A percentile compares a stretch with the other conserved stretches of the same genome.
Evolutionary conservation across 2,888 invertebrate genomes (phyloP).

Genomic region (Synergus itoensis): DNA sequence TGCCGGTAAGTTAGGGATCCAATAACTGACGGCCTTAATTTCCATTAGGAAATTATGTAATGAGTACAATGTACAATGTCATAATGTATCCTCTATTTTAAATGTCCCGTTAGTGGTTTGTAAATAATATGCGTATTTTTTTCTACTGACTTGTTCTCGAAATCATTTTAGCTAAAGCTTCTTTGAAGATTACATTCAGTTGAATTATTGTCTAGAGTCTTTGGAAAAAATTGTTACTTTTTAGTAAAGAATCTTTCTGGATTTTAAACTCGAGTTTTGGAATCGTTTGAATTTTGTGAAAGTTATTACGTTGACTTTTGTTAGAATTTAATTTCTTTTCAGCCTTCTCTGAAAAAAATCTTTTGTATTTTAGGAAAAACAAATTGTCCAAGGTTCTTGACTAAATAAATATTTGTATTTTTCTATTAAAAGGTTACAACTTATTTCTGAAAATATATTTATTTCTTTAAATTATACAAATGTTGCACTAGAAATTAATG

Average conservation of each 20-base stretch:
- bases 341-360: not conserved
- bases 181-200: not conserved
- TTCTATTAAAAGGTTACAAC: not conserved
- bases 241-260: not conserved
- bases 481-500: too few species aligned
- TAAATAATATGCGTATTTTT: constrained; percentile 43
- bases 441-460: not conserved
- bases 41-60: not conserved
- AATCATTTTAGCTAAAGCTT: not conserved
- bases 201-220: not conserved
- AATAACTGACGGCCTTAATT: too few species aligned
- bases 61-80: not conserved
- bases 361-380: not conserved
- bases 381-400: not conserved
- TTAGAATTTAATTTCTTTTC: not conserved
- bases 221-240: not conserved
- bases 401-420: constrained; percentile 2
- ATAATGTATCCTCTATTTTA: not conserved
- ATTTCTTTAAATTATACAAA: not conserved
- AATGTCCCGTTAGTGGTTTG: constrained; percentile 39
- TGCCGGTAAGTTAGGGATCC: too few species aligned
- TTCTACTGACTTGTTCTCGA: not conserved
- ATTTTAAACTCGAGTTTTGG: not conserved
- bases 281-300: not conserved
- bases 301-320: not conserved